Percentiles rank a stretch among this genome's conserved stretches.
Conservation (phyloP, 2,113 vertebrate genomes). For the Ranitomeya imitator region DNA sequence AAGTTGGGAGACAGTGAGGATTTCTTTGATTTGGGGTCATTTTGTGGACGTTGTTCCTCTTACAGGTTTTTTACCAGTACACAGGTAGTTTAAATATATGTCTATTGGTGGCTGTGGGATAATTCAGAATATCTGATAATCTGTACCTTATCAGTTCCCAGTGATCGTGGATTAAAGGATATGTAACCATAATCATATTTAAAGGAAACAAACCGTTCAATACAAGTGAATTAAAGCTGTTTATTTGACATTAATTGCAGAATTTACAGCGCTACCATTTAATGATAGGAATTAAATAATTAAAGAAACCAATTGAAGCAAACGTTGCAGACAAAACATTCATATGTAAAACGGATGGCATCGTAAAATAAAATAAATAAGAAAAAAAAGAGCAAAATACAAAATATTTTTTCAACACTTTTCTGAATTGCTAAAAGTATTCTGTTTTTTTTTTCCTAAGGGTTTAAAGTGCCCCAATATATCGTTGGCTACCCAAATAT, state of each 20-base stretch:
- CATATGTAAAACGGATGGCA: conserved; percentile 59
- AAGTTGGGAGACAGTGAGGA: no score
- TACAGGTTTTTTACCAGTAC: no score
- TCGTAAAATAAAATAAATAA: conserved; percentile 65
- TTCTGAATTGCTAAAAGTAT: conserved; percentile 63
- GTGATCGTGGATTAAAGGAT: neutral
- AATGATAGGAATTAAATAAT: conserved; percentile 74
- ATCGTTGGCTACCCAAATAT: conserved; percentile 56
- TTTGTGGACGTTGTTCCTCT: no score
- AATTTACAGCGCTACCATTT: conserved; percentile 79
- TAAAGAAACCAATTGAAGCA: conserved; percentile 68
- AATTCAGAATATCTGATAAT: no score
- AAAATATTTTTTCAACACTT: conserved; percentile 60
- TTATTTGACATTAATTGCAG: conserved; percentile 81
- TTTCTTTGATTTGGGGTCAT: no score
- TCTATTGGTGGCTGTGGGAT: no score
- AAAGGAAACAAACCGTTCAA: conserved; percentile 44
- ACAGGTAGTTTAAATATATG: no score
- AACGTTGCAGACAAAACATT: conserved; percentile 67
- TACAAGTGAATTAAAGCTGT: conserved; percentile 74
- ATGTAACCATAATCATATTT: neutral
- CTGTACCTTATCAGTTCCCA: no score
- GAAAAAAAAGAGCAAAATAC: conserved; percentile 59
- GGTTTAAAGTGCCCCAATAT: conserved; percentile 64
- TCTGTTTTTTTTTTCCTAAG: conserved; percentile 58